Base-by-base conservation (phyloP, 1,140 invertebrate genomes). In the Drosophila pseudoobscura region DNA sequence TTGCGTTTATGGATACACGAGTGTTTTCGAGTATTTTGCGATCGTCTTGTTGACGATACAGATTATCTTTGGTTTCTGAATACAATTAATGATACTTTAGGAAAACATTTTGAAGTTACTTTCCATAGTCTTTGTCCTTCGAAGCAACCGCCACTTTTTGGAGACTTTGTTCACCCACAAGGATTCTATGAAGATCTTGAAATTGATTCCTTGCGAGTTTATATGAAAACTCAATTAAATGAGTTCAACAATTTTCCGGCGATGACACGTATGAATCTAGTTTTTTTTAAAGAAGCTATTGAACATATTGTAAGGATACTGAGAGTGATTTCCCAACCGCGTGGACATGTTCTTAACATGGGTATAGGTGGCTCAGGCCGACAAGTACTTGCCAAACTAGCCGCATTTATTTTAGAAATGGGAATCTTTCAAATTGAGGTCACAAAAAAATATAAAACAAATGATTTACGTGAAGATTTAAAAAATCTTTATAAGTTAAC, bases 351-450 rank as follows among this genome's bases (percentile, higher is more conserved):
- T 93, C 92, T 97, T 3, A 93, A 97, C 50, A 94, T 98, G 49
- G 96, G 96, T 41, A 96, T 97, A 68, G 96, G 96, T 55, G 97
- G 97, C n/a, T 97, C 95, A 77, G 97, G 97, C 0, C 92, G 97
- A 6, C 96, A 97, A 83, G 96, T 96, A 54, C 92, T 97, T 44
- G 94, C 95, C 0, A 93, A 94, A 17, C 89, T 98, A 2, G 94
- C 96, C 0, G 94, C 95, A 1, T 97, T 96, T 83, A 95, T 98
- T 60, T 96, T 95, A 91, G 95, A 96, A 78, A 95, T 95, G 78
- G 93, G 92, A 49, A 94, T 94, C 3, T 97, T 95, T 92, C 94
- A 96, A 93, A 95, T 97, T 57, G 94, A 95, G 70, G 93, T 97
- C 47, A 95, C 95, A 1, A 96, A 95, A 91, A 94, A 94, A 35